Percentiles rank a stretch among this genome's conserved stretches.
These are phyloP conservation scores for Perdita meconis DNA, from an alignment of 2,888 invertebrate species.

Conservation along the genomic window DNA sequence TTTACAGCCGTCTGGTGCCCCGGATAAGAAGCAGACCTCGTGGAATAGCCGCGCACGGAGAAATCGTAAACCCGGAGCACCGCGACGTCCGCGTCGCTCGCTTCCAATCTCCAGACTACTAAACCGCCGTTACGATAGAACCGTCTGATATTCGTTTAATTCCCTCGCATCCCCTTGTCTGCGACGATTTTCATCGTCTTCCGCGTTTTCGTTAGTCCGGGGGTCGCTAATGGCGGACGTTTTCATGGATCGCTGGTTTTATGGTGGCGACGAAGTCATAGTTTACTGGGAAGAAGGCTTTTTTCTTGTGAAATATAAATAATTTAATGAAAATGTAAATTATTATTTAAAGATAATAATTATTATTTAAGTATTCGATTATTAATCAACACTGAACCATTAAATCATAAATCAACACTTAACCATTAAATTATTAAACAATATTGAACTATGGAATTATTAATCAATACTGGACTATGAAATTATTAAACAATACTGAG, in stretches of 20 bases:
- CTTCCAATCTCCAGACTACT: constrained; percentile 66
- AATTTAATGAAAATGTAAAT: too few species aligned
- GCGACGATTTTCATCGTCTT: neutral
- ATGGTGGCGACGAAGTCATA: constrained; percentile 18
- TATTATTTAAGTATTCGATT: too few species aligned
- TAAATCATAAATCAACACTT: too few species aligned
- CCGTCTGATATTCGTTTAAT: constrained; percentile 54
- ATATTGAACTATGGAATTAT: too few species aligned
- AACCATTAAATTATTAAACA: too few species aligned
- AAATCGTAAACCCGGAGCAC: constrained; percentile 78
- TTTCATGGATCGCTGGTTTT: constrained; percentile 31
- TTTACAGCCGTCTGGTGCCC: constrained; percentile 56
- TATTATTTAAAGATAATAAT: too few species aligned
- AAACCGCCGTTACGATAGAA: constrained; percentile 40
- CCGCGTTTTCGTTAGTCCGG: constrained; percentile 19
- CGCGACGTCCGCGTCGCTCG: constrained; percentile 68
- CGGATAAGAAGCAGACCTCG: constrained; percentile 67
- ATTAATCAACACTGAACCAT: too few species aligned
- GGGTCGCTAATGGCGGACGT: neutral
- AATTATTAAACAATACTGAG: too few species aligned
- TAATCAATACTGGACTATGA: too few species aligned
- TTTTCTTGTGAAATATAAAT: too few species aligned
- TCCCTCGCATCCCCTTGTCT: constrained; percentile 10
- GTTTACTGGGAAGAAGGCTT: too few species aligned
- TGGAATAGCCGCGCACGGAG: constrained; percentile 74